Percentiles rank a stretch among this genome's conserved stretches.
Evolutionary conservation across 64 coral and sea anemone genomes (phyloP).

Genomic region (Stichodactyla helianthus): DNA sequence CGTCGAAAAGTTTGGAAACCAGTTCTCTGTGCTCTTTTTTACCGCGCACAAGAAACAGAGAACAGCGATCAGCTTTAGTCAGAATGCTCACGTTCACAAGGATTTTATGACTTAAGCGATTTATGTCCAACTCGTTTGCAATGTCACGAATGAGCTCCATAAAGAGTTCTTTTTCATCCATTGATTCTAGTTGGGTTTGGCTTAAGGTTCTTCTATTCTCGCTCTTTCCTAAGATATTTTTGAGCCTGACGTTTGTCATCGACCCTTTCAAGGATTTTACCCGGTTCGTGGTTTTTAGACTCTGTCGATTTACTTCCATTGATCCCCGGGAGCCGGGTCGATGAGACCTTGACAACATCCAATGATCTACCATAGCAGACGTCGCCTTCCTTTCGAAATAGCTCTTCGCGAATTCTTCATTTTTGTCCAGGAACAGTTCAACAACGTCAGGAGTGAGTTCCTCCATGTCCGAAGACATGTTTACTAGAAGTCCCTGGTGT

Average conservation of each 20-base stretch:
- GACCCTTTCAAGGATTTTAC: slow-evolving; percentile 36
- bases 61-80: slow-evolving; percentile 91
- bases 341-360: slow-evolving; percentile 79
- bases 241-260: slow-evolving; percentile 31
- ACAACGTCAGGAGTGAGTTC: slow-evolving; percentile 63
- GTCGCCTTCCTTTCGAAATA: slow-evolving; percentile 88
- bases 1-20: slow-evolving; percentile 95
- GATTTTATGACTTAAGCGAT: slow-evolving; percentile 95
- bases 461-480: slow-evolving; percentile 29
- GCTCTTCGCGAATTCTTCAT: slow-evolving; percentile 74
- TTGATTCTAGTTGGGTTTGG: slow-evolving; percentile 34
- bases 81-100: slow-evolving; percentile 94
- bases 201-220: slow-evolving; percentile 12
- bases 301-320: slow-evolving; percentile 68
- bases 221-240: slow-evolving; percentile 24
- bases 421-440: slow-evolving; percentile 74
- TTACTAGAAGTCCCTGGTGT: not conserved
- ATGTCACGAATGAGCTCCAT: slow-evolving; percentile 99
- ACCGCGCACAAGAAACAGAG: slow-evolving; percentile 82
- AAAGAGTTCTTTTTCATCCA: slow-evolving; percentile 87
- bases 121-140: slow-evolving; percentile 89
- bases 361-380: slow-evolving; percentile 83
- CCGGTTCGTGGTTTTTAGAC: slow-evolving; percentile 23
- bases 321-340: slow-evolving; percentile 63
- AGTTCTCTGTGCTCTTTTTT: slow-evolving; percentile 77